Conservation (phyloP, 2,113 vertebrate species). For the Potamarius usumacintae region DNA sequence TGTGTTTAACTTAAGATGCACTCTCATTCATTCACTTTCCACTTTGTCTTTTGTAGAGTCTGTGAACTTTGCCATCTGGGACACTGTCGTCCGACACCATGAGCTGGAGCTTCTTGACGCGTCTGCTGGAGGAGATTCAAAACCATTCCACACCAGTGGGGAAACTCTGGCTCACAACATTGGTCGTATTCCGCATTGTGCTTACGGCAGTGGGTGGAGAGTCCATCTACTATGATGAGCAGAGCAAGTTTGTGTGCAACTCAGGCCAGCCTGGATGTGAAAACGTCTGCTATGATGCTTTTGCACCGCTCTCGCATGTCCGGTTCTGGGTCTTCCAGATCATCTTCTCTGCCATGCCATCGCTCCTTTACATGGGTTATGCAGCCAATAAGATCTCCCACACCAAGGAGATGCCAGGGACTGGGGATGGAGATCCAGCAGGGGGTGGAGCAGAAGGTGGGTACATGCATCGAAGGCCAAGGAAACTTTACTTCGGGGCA, state of each 20-base stretch:
- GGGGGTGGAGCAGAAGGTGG: conserved; percentile 59
- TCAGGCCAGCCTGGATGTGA: conserved; percentile 95
- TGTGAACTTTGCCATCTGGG: conserved; percentile 77
- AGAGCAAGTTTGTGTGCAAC: conserved; percentile 98
- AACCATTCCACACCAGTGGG: conserved; percentile 98
- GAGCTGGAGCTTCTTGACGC: conserved; percentile 99
- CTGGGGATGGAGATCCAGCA: conserved; percentile 33
- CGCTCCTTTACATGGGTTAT: conserved; percentile 92
- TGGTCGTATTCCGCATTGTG: conserved; percentile 97
- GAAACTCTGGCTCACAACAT: conserved; percentile 96
- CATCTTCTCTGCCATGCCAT: conserved; percentile 91
- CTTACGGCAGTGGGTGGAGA: conserved; percentile 95
- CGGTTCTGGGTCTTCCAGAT: conserved; percentile 99
- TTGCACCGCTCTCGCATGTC: conserved; percentile 92
- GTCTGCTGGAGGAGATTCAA: conserved; percentile 98
- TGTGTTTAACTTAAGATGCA: not conserved
- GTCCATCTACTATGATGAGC: conserved; percentile 97
- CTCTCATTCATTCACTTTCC: not conserved
- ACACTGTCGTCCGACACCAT: conserved; percentile 84
- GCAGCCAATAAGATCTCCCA: conserved; percentile 94
- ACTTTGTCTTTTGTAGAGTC: conserved; percentile 66
- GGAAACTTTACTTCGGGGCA: conserved; percentile 81
- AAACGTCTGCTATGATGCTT: conserved; percentile 96
- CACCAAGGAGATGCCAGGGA: conserved; percentile 78
- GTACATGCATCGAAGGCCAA: conserved; percentile 77